phyloP scores from a whole-genome alignment of 2,797 vertebrate species.

The Ctenopoma multispine region DNA sequence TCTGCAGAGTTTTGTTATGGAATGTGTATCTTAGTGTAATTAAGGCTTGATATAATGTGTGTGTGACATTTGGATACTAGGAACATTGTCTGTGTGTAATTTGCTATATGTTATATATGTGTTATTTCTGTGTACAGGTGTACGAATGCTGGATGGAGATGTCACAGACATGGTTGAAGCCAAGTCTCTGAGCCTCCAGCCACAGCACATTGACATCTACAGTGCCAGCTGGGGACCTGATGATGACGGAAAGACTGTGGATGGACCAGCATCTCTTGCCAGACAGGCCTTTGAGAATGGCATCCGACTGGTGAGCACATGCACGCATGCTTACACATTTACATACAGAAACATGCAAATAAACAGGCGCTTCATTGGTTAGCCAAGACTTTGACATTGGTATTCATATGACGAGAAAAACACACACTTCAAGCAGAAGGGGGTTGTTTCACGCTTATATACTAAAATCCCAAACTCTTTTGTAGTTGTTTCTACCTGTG shows the following conservation, averaged over 20 bases:
- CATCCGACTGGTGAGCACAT: constrained; percentile 90
- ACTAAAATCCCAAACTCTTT: constrained; percentile 17
- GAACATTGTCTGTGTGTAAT: too few relatives aligned
- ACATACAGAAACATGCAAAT: constrained; percentile 22
- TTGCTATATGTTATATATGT: too few relatives aligned
- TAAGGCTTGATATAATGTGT: neutral
- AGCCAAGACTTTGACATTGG: constrained; percentile 25
- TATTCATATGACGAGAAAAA: constrained; percentile 35
- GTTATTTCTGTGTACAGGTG: constrained; percentile 83
- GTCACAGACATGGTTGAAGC: constrained; percentile 99
- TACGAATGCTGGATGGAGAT: constrained; percentile 97
- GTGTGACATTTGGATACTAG: neutral
- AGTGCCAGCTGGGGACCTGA: constrained; percentile 99
- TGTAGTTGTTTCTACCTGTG: constrained; percentile 33
- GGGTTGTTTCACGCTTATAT: constrained; percentile 8
- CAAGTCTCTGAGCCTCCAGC: constrained; percentile 95
- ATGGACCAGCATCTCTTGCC: constrained; percentile 96
- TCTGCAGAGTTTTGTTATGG: neutral
- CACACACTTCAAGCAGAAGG: constrained; percentile 17
- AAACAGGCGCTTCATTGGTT: constrained; percentile 22
- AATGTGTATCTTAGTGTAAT: constrained; percentile 1
- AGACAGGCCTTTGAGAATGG: constrained; percentile 97
- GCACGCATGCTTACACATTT: constrained; percentile 2
- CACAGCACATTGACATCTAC: constrained; percentile 98
- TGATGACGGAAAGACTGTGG: constrained; percentile 97